Base-by-base conservation (phyloP, 1,140 invertebrate genomes). In the Drosophila trapezifrons region DNA sequence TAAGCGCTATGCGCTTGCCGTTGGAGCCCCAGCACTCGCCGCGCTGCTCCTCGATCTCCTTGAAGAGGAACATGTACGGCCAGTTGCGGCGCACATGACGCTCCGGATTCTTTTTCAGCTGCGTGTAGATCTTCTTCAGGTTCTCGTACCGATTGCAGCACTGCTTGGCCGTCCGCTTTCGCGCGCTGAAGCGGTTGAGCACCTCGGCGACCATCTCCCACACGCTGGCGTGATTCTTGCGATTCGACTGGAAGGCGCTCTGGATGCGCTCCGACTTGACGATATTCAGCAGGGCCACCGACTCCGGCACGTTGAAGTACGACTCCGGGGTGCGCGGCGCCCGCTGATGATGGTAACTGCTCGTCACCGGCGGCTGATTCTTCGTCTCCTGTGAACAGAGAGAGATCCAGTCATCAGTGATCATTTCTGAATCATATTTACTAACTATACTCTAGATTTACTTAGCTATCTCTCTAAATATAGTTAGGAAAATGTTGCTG, bases 181-280 rank as follows among this genome's bases (percentile, higher is more conserved):
- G 62, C 0, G 85, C 65, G 29, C 91, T 92, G 57, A 85, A 92
- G 1, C 91, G 90, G 43, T 92, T 92, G 7, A 92, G 70, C n/a
- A 92, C 90, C 67, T 91, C 89, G 49, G 91, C 91, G 5, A 92
- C 91, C 91, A 92, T 92, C 47, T 92, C 91, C 91, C 91, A 92
- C 0, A 92, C 91, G 49, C 91, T 92, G 46, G 91, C 91, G 73
- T 92, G 91, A 47, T 92, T 92, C 72, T 92, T 92, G 3, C 91
- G 91, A 40, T 92, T 92, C 38, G 91, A 92, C 29, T 92, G 91
- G 46, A 92, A 92, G n/a, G 91, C 91, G 58, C 83, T 92, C 66
- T 92, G 91, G 9, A 92, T 92, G 9, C 91, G 75, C 57, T 92
- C 91, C 55, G 91, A 92, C 52, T 92, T 92, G 5, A 92, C 91